phyloP scores from a whole-genome alignment of 2,797 vertebrate genomes.

The Brachyalestes nurse region DNA sequence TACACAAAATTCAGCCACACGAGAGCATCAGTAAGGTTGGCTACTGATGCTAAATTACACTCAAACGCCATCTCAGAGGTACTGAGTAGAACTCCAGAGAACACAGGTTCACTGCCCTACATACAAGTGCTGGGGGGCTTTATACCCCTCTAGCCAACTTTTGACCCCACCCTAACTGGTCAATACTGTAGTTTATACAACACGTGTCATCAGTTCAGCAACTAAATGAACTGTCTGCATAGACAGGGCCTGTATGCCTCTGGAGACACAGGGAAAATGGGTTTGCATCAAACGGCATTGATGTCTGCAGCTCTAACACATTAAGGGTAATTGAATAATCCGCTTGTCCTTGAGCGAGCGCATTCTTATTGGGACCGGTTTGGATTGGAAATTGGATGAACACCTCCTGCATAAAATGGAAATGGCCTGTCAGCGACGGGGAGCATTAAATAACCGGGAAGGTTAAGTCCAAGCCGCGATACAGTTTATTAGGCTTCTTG shows the following conservation, averaged over 20 bases:
- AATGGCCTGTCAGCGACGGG: constrained; percentile 73
- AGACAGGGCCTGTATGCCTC: not conserved
- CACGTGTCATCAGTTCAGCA: too few species aligned
- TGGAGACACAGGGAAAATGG: not conserved
- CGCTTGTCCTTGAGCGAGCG: constrained; percentile 73
- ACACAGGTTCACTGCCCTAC: not conserved
- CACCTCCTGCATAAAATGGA: constrained; percentile 77
- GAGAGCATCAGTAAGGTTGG: not conserved
- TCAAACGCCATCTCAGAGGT: too few species aligned
- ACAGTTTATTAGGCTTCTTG: constrained; percentile 70
- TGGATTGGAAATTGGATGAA: constrained; percentile 72
- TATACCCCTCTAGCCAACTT: not conserved
- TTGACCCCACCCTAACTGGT: too few species aligned
- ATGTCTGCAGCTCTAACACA: constrained; percentile 52
- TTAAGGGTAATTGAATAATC: constrained; percentile 76
- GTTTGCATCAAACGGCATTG: constrained; percentile 28
- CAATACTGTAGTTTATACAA: too few species aligned
- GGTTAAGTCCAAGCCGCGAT: constrained; percentile 64
- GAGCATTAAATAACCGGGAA: constrained; percentile 74
- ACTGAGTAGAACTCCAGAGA: not conserved
- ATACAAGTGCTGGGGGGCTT: not conserved
- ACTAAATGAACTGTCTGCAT: too few species aligned
- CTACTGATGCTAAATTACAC: not conserved
- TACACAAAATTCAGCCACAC: too few species aligned
- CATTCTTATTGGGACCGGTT: constrained; percentile 64